Percentiles rank a stretch among this genome's conserved stretches.
Conservation (phyloP, 1,140 invertebrate genomes). For the Zaprionus tsacasi region DNA sequence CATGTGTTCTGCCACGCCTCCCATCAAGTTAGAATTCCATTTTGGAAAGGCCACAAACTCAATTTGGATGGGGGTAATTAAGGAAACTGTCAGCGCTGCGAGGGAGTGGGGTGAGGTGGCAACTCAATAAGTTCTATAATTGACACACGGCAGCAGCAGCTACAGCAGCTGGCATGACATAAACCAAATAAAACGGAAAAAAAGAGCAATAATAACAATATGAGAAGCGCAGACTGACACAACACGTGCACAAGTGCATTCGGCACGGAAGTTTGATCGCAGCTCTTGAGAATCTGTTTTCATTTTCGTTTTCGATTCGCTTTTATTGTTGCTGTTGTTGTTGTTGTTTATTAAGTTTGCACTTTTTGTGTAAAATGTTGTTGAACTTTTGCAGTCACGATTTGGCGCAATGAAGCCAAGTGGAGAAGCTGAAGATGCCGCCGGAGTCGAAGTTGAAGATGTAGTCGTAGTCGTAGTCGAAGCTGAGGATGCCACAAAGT, state of each 20-base stretch:
- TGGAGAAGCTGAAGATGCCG: constrained; percentile 1
- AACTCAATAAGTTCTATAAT: constrained; percentile 43
- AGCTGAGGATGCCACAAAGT: constrained; percentile 48
- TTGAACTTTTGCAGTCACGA: constrained; percentile 81
- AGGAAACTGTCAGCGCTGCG: constrained; percentile 21
- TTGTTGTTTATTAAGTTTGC: constrained; percentile 63
- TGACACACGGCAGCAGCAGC: constrained; percentile 31
- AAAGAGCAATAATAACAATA: constrained; percentile 4
- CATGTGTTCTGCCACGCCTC: constrained; percentile 29
- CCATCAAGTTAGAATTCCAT: not conserved
- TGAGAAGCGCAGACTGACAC: constrained; percentile 22
- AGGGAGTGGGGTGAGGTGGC: no score
- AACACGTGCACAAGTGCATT: constrained; percentile 69
- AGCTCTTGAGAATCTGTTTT: constrained; percentile 59
- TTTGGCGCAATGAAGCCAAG: constrained; percentile 26
- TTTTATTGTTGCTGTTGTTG: constrained; percentile 17
- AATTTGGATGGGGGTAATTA: constrained; percentile 38
- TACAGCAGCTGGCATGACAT: constrained; percentile 10
- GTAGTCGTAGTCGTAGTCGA: no score
- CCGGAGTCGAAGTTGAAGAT: constrained; percentile 15
- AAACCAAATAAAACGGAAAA: not conserved
- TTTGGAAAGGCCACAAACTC: constrained; percentile 22
- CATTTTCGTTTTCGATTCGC: constrained; percentile 22
- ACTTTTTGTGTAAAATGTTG: constrained; percentile 79
- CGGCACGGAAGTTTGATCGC: constrained; percentile 41